phyloP scores from a whole-genome alignment of 1,140 invertebrate species.

The Drosophila sechellia region DNA sequence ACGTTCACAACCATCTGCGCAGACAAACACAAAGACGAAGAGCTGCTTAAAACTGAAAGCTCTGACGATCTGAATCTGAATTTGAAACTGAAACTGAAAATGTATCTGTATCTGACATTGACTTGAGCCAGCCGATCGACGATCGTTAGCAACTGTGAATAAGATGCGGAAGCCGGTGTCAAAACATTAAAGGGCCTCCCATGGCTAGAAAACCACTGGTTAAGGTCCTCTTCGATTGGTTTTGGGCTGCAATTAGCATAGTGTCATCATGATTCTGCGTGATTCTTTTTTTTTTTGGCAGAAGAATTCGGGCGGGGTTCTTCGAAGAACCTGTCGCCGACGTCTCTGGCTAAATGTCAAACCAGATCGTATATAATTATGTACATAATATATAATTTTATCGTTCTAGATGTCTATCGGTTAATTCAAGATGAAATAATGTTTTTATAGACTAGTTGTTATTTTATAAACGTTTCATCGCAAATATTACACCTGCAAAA shows the following conservation, averaged over 20 bases:
- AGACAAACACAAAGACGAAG: slow-evolving; percentile 7
- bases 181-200: slow-evolving; percentile 17
- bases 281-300: not conserved
- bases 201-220: not conserved
- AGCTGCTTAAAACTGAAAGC: slow-evolving; percentile 38
- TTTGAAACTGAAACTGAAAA: not conserved
- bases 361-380: not conserved
- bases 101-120: slow-evolving; percentile 15
- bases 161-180: slow-evolving; percentile 6
- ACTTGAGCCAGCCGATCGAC: slow-evolving; percentile 4
- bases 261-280: not conserved
- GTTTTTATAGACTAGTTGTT: not conserved
- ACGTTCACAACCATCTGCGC: slow-evolving; percentile 55
- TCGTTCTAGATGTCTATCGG: slow-evolving; percentile 4
- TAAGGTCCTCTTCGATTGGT: not conserved
- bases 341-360: not conserved
- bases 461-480: no score
- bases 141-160: slow-evolving; percentile 2
- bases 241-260: slow-evolving; percentile 1
- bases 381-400: not conserved
- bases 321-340: not conserved
- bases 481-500: no score
- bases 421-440: not conserved
- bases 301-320: slow-evolving; percentile 11
- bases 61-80: slow-evolving; percentile 4